phyloP scores from a whole-genome alignment of 2,888 invertebrate genomes.

The Nowickia ferox region DNA sequence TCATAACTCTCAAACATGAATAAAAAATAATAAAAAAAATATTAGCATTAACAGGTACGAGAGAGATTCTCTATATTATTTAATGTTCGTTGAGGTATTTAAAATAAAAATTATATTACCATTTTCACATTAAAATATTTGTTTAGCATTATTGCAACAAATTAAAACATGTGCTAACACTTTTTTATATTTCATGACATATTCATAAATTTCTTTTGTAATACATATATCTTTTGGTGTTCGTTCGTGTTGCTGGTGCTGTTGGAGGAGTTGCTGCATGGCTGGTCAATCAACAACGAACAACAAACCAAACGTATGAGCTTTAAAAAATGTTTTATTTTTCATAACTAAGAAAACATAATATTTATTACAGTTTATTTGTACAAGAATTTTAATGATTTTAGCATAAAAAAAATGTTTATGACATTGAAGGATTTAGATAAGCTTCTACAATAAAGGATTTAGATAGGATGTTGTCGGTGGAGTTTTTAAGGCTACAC shows the following conservation, averaged over 20 bases:
- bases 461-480: not conserved
- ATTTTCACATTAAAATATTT: slow-evolving; percentile 49
- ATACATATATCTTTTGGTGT: not conserved
- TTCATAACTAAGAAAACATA: slow-evolving; percentile 52
- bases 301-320: slow-evolving; percentile 5
- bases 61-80: slow-evolving; percentile 4
- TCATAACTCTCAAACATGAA: not conserved
- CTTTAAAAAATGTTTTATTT: slow-evolving; percentile 31
- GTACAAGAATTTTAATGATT: slow-evolving; percentile 55
- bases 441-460: slow-evolving; percentile 3
- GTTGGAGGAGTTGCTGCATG: slow-evolving; percentile 1
- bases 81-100: slow-evolving; percentile 55
- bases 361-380: slow-evolving; percentile 71
- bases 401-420: slow-evolving; percentile 61
- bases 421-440: slow-evolving; percentile 52
- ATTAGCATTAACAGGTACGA: slow-evolving; percentile 16
- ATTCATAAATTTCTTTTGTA: slow-evolving; percentile 20
- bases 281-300: slow-evolving; percentile 36
- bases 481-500: not conserved
- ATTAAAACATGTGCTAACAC: slow-evolving; percentile 69
- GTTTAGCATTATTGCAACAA: slow-evolving; percentile 62
- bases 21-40: slow-evolving; percentile 18
- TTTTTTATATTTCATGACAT: slow-evolving; percentile 40
- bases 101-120: slow-evolving; percentile 26
- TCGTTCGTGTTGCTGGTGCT: not conserved